Evolutionary conservation across 2,888 invertebrate genomes (phyloP), one percentile per base, ranked within the genome.

Genomic region (Dolichomitus sp.): DNA sequence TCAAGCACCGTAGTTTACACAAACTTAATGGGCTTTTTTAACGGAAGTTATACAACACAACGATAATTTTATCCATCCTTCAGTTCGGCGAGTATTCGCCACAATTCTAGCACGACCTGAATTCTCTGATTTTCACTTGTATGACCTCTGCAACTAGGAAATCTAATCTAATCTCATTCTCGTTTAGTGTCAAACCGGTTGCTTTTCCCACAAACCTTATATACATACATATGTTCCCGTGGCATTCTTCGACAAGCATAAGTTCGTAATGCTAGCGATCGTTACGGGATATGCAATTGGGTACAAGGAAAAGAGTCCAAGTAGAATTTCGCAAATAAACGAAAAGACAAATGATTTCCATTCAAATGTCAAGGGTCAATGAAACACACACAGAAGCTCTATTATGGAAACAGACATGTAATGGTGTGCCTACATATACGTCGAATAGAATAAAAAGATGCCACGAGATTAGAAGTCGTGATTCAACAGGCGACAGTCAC

Each of bases 401-500:
- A 9, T 19, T 37, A 19, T 61, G 9, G 4, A 17, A 57, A 3
- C 5, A 17, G 7, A 61, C 61, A 33, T 0, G 37, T 37, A 37
- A 2, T 37, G 37, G 37, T 37, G 37, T 17, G 19, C 40, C 14
- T 17, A 40, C 14, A 61, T 19, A 40, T 11, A 37, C 52, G 33
- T 17, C 40, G 27, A 40, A 40, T 23, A 4, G 63, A 69, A 83
- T 54, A 83, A 76, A 73, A 76, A 76, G 76, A 83, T 76, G 73
- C 40, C 52, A 76, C 68, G 76, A 76, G 80, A 83, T 83, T 83
- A 80, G 80, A 83, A 83, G 80, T 80, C 80, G 83, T 77, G 83
- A 83, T 80, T 83, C 80, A 76, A 83, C 76, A 76, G 80, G 76
- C 83, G 83, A 80, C 83, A 80, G 83, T 80, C 72, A 80, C 83